phyloP scores from a whole-genome alignment of 2,888 invertebrate species.

The Sisyra nigra region DNA sequence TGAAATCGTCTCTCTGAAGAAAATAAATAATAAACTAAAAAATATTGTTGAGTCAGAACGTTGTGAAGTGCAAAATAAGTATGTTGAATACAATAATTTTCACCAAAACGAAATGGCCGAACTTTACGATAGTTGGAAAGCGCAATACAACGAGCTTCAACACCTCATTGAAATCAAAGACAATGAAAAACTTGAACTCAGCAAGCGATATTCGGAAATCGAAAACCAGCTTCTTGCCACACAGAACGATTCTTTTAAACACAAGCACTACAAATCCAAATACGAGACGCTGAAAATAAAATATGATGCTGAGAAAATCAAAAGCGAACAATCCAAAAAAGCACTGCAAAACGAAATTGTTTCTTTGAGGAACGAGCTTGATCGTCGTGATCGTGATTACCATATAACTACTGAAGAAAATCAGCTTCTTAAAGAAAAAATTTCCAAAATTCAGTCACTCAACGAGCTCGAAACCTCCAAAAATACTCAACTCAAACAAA shows the following conservation, averaged over 20 bases:
- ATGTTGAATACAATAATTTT: neutral
- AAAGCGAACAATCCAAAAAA: neutral
- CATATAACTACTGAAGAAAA: neutral
- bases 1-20: neutral
- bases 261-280: neutral
- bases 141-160: neutral
- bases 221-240: neutral
- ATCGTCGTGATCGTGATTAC: neutral
- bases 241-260: neutral
- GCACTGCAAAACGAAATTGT: neutral
- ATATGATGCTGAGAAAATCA: neutral
- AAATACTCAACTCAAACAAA: slow-evolving; percentile 1
- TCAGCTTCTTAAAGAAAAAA: neutral
- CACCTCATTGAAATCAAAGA: neutral
- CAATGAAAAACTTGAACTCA: neutral
- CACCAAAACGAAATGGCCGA: neutral
- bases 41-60: neutral
- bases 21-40: neutral
- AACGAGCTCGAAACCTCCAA: neutral
- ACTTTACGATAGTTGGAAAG: slow-evolving; percentile 3
- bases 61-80: neutral
- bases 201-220: neutral
- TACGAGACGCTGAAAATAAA: slow-evolving; percentile 2
- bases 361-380: neutral
- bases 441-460: slow-evolving; percentile 1